phyloP scores from a whole-genome alignment of 2,797 vertebrate genomes.

The Poeciliopsis presidionis region DNA sequence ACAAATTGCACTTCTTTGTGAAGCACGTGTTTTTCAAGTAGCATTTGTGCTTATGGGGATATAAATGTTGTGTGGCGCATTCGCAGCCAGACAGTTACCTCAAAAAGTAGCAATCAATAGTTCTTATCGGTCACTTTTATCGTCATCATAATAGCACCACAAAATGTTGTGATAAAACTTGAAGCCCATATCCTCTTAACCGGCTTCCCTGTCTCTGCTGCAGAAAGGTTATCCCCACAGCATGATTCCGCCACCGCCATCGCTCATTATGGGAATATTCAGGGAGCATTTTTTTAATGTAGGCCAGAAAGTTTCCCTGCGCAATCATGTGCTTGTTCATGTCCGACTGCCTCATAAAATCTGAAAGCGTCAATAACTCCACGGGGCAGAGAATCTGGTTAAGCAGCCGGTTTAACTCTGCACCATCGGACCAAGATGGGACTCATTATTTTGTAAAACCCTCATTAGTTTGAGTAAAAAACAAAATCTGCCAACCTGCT shows the following conservation, averaged over 20 bases:
- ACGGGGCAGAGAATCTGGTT: background rate
- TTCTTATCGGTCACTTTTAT: no score
- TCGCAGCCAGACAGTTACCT: no score
- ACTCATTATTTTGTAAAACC: background rate
- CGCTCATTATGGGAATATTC: background rate
- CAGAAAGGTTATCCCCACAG: background rate
- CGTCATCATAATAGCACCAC: no score
- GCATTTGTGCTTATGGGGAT: no score
- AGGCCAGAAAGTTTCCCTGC: background rate
- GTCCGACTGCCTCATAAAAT: background rate
- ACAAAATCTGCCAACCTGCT: background rate
- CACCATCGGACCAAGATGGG: background rate
- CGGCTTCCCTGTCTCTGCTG: no score
- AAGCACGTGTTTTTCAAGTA: no score
- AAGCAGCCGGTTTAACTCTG: background rate
- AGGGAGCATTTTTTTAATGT: background rate
- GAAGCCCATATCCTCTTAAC: no score
- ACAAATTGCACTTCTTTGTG: no score
- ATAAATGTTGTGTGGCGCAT: no score
- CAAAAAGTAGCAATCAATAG: no score
- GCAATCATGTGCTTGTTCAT: background rate
- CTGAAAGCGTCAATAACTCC: background rate
- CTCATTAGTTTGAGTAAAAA: background rate
- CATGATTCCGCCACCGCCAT: background rate
- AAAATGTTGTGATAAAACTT: no score